Percentiles rank a stretch among this genome's conserved stretches.
Conservation (phyloP, 2,113 vertebrate genomes). For the Pollachius pollachius region DNA sequence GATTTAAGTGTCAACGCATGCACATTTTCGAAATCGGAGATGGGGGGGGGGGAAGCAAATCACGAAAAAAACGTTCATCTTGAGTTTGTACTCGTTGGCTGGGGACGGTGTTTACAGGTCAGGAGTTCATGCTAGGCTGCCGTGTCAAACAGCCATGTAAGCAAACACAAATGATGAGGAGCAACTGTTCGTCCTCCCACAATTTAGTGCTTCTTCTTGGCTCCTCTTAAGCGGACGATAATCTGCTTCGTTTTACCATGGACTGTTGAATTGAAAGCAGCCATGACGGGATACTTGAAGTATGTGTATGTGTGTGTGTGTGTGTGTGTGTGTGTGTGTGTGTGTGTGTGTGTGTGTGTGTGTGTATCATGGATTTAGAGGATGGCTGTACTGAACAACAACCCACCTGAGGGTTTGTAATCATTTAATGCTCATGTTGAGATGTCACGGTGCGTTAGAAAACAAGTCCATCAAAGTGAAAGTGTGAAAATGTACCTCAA, state of each 20-base stretch:
- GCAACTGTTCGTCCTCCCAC: slow-evolving; percentile 10
- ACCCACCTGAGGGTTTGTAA: neutral
- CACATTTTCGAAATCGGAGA: too few relatives aligned
- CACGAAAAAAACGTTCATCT: neutral
- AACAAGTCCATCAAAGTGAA: neutral
- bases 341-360: too few relatives aligned
- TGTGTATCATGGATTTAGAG: too few relatives aligned
- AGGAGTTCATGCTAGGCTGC: neutral
- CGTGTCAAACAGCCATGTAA: slow-evolving; percentile 3
- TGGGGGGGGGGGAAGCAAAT: neutral
- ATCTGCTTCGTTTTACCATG: neutral
- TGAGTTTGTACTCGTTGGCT: neutral
- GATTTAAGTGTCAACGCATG: too few relatives aligned
- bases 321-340: too few relatives aligned
- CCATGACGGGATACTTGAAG: too few relatives aligned
- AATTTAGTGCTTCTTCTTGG: neutral
- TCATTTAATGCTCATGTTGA: neutral
- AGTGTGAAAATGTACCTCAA: neutral
- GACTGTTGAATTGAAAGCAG: neutral
- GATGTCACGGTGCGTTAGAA: neutral
- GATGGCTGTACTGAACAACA: neutral
- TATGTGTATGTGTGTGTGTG: too few relatives aligned
- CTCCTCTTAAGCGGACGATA: neutral
- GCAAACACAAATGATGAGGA: slow-evolving; percentile 26
- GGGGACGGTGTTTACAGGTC: slow-evolving; percentile 12